Base-by-base conservation (phyloP, 2,797 vertebrate genomes). In the Vespertilio murinus region DNA sequence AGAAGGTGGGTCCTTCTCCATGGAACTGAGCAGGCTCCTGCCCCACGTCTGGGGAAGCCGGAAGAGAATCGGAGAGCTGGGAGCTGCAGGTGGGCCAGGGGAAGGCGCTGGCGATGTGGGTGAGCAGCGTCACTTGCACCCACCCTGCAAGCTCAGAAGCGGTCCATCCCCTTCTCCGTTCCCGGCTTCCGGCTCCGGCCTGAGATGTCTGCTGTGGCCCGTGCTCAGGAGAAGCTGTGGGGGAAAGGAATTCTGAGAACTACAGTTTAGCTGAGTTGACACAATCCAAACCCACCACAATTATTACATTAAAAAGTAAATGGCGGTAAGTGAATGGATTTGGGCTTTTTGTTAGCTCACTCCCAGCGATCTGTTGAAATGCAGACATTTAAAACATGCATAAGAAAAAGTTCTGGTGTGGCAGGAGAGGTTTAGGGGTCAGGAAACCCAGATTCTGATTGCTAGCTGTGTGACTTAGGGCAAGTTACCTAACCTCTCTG, bases 101-200 rank as follows among this genome's bases (percentile, higher is more conserved):
- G 30, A 13, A 3, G n/a, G 22, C 0, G 0, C 10, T 0, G 2
- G 6, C 0, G 1, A 6, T 4, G 3, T 13, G 20, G 5, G 47
- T 2, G 49, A 1, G 2, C 49, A 1, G 0, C 0, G 0, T 1
- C 12, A 33, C 45, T 69, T 0, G 8, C 0, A 0, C 22, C 42
- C 38, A 17, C 30, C 59, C 30, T 5, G 25, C 9, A 0, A 4
- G 25, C 45, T 0, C 23, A 1, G 70, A 52, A n/a, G 2, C 2
- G 2, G 9, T 5, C 0, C 0, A 0, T 4, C 64, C 5, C 42
- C 64, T 3, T 5, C 42, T 33, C 17, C 49, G 5, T 40, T 5
- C 35, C 73, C 2, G 0, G 23, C 69, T 38, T 59, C 79, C 49
- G 0, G 0, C 1, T 8, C 23, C 13, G 3, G 30, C 74, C 74